These are phyloP conservation scores for Sylvia atricapilla DNA, from an alignment of 2,113 vertebrate genomes.

Conservation along the genomic window DNA sequence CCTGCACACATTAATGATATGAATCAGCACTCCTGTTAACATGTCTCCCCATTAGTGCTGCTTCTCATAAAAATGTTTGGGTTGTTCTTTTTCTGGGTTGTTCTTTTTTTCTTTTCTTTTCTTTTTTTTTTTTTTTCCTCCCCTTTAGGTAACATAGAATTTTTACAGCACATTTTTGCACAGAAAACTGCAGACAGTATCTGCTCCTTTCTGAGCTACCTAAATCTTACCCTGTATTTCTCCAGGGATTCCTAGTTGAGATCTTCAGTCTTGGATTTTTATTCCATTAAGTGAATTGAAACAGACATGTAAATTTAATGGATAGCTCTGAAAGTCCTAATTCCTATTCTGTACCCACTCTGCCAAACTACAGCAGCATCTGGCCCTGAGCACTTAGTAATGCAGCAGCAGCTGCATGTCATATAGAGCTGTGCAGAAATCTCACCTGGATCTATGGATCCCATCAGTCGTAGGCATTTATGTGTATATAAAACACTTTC, in stretches of 20 bases:
- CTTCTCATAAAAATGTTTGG: background rate
- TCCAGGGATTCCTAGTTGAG: background rate
- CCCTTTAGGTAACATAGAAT: background rate
- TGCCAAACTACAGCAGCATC: background rate
- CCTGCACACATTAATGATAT: background rate
- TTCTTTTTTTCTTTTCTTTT: too few species aligned
- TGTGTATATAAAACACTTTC: background rate
- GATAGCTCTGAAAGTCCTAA: background rate
- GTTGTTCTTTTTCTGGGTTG: background rate
- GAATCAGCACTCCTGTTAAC: conserved; percentile 45
- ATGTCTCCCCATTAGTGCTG: background rate
- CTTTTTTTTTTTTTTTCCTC: too few species aligned
- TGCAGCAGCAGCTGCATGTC: background rate
- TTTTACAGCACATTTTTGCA: background rate
- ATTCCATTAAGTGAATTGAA: background rate
- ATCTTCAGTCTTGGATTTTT: background rate
- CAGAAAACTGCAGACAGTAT: background rate
- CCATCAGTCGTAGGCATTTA: background rate
- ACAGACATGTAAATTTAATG: background rate
- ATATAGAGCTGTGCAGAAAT: background rate
- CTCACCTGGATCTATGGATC: background rate
- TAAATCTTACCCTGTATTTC: background rate
- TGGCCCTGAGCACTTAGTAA: background rate
- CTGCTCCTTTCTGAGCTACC: background rate
- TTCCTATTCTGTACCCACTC: background rate